Base-by-base conservation (phyloP, 1,140 invertebrate species). In the Monomorium pharaonis region DNA sequence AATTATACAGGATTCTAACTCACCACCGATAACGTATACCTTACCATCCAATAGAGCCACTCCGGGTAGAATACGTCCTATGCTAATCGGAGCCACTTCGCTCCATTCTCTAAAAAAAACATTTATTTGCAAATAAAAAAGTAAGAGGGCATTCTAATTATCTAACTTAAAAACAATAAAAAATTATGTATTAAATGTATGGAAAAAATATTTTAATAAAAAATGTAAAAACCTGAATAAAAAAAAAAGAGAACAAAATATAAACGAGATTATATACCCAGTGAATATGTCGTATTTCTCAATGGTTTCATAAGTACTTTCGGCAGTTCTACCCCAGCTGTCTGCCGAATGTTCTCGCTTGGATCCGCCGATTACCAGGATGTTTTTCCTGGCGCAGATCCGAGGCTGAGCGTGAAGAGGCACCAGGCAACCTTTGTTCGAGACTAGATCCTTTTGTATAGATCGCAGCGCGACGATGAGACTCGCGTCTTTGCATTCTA, bases 1-100 rank as follows among this genome's bases (percentile, higher is more conserved):
- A n/a, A 99, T 96, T 89, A 99, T 99, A 91, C 98, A 97, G 3
- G 98, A 98, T 87, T 98, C 98, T 83, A 98, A 97, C 93, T 99
- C 98, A 0, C 98, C 98, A 65, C 98, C 98, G 44, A 99, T 97
- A 9, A 98, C 98, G 93, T 98, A 99, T 83, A 99, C 98, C 88
- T 97, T 96, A 14, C 98, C 98, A 91, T 98, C 97, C 54, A 99
- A 93, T n/a, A 97, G 96, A 2, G 98, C 98, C 9, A 99, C 98
- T 49, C 98, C 98, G 0, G 98, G 98, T 84, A 99, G 95, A 92
- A 99, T 98, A 88, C 98, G 95, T 0, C 98, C 97, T 87, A 98
- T 97, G 63, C 96, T 96, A 97, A 99, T 99, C 3, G 98, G 96
- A 12, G 97, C 96, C 3, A 97, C 96, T 92, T 97, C 96, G 77